Evolutionary conservation across 1,140 invertebrate genomes (phyloP).

Genomic region (Archegozetes longisetosus): DNA sequence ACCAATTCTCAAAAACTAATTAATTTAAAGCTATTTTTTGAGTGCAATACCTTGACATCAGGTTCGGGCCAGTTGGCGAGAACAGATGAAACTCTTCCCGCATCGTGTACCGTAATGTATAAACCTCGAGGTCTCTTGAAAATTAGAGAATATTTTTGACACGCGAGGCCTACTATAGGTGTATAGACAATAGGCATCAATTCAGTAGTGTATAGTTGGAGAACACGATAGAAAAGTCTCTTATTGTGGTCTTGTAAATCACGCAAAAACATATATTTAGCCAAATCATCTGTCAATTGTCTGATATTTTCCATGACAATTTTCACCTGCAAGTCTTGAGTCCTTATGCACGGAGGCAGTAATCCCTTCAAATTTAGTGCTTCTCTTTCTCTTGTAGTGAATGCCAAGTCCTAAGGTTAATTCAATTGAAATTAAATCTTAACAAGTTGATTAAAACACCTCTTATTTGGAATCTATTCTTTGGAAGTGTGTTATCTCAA

Average conservation of each 20-base stretch:
- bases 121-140: slow-evolving; percentile 77
- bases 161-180: slow-evolving; percentile 89
- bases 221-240: slow-evolving; percentile 79
- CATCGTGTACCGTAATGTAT: slow-evolving; percentile 92
- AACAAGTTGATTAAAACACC: too few relatives aligned
- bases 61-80: slow-evolving; percentile 65
- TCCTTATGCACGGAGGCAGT: slow-evolving; percentile 25
- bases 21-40: not conserved
- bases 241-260: slow-evolving; percentile 72
- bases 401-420: slow-evolving; percentile 26
- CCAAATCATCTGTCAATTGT: slow-evolving; percentile 21
- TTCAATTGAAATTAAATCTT: too few relatives aligned
- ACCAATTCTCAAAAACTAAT: slow-evolving; percentile 1
- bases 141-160: slow-evolving; percentile 89
- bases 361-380: slow-evolving; percentile 25
- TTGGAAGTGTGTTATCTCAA: too few relatives aligned
- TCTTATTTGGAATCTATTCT: too few relatives aligned
- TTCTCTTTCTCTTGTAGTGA: slow-evolving; percentile 24
- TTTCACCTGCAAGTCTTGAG: slow-evolving; percentile 23
- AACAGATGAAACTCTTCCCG: slow-evolving; percentile 60
- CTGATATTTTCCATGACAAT: slow-evolving; percentile 24
- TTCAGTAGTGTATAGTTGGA: slow-evolving; percentile 81
- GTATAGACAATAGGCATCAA: slow-evolving; percentile 98
- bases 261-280: slow-evolving; percentile 25
- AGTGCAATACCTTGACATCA: slow-evolving; percentile 53